Evolutionary conservation across 2,888 invertebrate genomes (phyloP).

Genomic region (Euproctis similis): DNA sequence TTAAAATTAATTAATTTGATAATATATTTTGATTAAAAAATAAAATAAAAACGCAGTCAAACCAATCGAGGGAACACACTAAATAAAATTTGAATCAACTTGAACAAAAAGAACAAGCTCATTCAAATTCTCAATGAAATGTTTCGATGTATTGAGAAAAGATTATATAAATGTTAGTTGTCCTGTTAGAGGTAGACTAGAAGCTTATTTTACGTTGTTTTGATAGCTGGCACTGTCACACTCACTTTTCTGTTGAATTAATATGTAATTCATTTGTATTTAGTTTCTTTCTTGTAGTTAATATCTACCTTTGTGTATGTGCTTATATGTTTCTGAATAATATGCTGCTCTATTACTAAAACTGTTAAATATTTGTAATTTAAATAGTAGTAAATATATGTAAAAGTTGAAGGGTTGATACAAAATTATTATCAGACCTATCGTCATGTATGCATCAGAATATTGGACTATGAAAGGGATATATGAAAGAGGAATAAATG

Average conservation of each 20-base stretch:
- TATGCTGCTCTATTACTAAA: conserved; percentile 12
- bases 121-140: conserved; percentile 34
- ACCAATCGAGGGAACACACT: conserved; percentile 35
- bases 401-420: too few relatives aligned
- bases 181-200: conserved; percentile 65
- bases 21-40: not conserved
- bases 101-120: conserved; percentile 22
- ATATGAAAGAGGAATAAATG: too few relatives aligned
- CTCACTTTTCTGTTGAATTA: conserved; percentile 62
- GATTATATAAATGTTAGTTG: conserved; percentile 57
- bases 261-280: conserved; percentile 48
- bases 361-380: too few relatives aligned
- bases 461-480: too few relatives aligned
- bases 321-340: conserved; percentile 22
- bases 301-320: conserved; percentile 46
- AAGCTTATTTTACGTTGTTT: conserved; percentile 60
- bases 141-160: conserved; percentile 24
- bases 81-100: conserved; percentile 31
- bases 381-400: too few relatives aligned
- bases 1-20: too few relatives aligned
- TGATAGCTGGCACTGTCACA: conserved; percentile 72
- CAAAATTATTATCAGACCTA: too few relatives aligned
- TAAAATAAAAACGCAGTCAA: conserved; percentile 26
- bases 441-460: too few relatives aligned
- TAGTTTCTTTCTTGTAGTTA: conserved; percentile 57